Conservation (phyloP, 2,888 invertebrate species). For the Tortricodes alternella region DNA sequence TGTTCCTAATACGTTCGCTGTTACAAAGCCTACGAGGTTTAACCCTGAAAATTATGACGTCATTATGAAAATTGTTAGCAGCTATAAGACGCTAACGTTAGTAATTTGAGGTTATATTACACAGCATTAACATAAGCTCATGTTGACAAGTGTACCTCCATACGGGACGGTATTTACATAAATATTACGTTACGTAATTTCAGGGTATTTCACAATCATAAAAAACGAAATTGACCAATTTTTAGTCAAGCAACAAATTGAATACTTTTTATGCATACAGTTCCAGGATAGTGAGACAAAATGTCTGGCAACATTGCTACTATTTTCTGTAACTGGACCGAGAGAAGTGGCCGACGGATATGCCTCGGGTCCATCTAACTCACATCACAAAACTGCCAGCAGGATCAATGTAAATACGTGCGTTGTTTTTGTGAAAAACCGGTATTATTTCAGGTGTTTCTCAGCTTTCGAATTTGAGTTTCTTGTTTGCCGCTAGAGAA, state of each 20-base stretch:
- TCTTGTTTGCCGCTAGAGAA: too few species aligned
- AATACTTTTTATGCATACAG: not conserved
- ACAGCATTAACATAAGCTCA: slow-evolving; percentile 12
- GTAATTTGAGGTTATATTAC: slow-evolving; percentile 20
- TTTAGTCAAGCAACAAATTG: slow-evolving; percentile 1
- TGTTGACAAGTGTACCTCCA: not conserved
- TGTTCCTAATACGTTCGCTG: not conserved
- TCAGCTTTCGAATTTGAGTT: not conserved
- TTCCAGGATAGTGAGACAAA: not conserved
- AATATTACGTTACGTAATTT: not conserved
- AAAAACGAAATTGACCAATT: not conserved
- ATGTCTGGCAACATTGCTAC: slow-evolving; percentile 1
- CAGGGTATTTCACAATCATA: not conserved
- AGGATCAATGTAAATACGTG: not conserved
- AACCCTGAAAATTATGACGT: slow-evolving; percentile 11
- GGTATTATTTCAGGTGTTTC: not conserved
- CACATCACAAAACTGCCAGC: not conserved
- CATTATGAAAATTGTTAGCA: slow-evolving; percentile 17
- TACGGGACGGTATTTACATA: slow-evolving; percentile 1
- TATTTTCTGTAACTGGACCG: slow-evolving; percentile 15
- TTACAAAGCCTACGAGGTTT: not conserved
- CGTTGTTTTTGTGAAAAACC: too few species aligned
- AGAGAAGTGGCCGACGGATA: slow-evolving; percentile 8
- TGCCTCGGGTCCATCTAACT: not conserved
- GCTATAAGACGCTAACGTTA: slow-evolving; percentile 11